Conservation (phyloP, 2,797 vertebrate species). For the Tangara arthus region DNA sequence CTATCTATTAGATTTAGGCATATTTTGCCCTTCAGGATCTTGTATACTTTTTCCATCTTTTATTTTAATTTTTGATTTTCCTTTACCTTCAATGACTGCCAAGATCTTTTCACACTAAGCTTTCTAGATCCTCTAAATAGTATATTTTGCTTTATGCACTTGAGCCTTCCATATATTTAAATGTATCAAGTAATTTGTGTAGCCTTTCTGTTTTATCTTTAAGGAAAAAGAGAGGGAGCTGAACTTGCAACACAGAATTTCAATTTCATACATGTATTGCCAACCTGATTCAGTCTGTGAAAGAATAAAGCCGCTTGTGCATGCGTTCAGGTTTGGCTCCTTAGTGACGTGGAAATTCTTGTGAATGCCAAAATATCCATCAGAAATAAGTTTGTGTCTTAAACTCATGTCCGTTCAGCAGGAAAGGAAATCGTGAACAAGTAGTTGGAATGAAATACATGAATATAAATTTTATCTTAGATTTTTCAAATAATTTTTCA, state of each 20-base stretch:
- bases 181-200: background rate
- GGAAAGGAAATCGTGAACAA: background rate
- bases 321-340: background rate
- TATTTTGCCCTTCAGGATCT: background rate
- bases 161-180: background rate
- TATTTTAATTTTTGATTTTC: background rate
- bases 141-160: background rate
- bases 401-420: rapidly evolving
- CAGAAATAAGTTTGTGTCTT: background rate
- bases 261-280: background rate
- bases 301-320: background rate
- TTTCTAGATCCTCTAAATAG: background rate
- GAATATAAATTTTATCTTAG: background rate
- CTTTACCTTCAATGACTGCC: background rate
- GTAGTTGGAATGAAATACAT: background rate
- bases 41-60: background rate
- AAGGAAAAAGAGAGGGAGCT: background rate
- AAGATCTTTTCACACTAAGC: background rate
- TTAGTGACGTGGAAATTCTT: background rate
- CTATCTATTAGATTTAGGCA: background rate
- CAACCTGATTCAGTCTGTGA: background rate
- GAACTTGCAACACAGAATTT: background rate
- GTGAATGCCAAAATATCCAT: background rate
- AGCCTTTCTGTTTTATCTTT: background rate
- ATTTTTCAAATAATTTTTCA: background rate